Base-by-base conservation (phyloP, 2,113 vertebrate genomes). In the Myotis davidii region DNA sequence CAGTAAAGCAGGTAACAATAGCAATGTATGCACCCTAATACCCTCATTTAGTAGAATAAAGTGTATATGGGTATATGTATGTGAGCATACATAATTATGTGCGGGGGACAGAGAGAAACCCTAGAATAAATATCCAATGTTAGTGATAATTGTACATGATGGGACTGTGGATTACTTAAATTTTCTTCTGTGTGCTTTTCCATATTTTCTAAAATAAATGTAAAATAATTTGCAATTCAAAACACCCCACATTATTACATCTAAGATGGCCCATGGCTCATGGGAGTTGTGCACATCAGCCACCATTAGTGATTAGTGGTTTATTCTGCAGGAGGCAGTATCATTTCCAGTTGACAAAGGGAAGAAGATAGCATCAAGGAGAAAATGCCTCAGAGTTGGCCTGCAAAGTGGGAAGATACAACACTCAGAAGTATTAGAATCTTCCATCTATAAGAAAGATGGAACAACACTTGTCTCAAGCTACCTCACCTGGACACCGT, bases 151-250 rank as follows among this genome's bases (percentile, higher is more conserved):
- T 78, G 25, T 37, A 78, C 10, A 27, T 65, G 50, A 50, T 48
- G 32, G 18, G 13, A 61, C 59, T 73, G 11, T 29, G 17, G n/a
- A 34, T 72, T 27, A 92, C 32, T 84, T 84, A 78, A 23, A 76
- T 87, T 91, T 72, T 70, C 37, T 88, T 81, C 50, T 85, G 8
- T 84, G 27, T 90, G 32, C 14, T 50, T 93, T 85, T 81, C 45
- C 32, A 29, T 27, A 88, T 67, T 54, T 85, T 64, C 69, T 79
- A 37, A 48, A 94, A 84, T 70, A 88, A 85, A 89, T 13, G 32
- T 52, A 79, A 91, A 90, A 76, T 54, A 18, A 37, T 83, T 85
- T 76, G 7, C 85, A 64, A 85, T 85, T 96, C 9, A 23, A 88
- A 87, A 93, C 56, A 50, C 20, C 54, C 50, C 18, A 73, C 64